Evolutionary conservation across 2,113 vertebrate species (phyloP).

Genomic region (Caranx melampygus): DNA sequence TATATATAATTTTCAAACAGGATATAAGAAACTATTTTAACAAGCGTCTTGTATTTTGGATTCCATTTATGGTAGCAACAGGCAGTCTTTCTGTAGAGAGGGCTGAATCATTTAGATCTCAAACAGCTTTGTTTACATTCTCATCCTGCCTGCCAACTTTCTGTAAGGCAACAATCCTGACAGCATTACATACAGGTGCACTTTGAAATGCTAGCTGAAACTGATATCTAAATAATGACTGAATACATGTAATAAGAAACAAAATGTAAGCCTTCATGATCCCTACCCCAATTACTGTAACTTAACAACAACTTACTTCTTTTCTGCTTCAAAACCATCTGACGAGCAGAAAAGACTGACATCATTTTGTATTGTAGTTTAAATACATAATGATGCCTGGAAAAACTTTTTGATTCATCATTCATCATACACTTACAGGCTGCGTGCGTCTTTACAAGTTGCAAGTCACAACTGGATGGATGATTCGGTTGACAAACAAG

Average conservation of each 20-base stretch:
- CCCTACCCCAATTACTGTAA: slow-evolving; percentile 42
- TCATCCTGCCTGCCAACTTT: slow-evolving; percentile 56
- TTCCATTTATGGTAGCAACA: slow-evolving; percentile 45
- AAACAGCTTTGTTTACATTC: slow-evolving; percentile 68
- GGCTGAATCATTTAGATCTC: slow-evolving; percentile 37
- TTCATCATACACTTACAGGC: background rate
- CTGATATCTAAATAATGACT: slow-evolving; percentile 50
- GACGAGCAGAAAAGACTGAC: slow-evolving; percentile 1
- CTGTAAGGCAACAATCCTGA: slow-evolving; percentile 28
- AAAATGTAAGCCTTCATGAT: slow-evolving; percentile 31
- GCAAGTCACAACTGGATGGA: slow-evolving; percentile 14
- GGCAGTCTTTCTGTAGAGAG: slow-evolving; percentile 42
- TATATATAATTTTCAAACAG: background rate
- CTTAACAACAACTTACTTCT: slow-evolving; percentile 39
- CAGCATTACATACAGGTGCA: slow-evolving; percentile 58
- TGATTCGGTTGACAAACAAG: slow-evolving; percentile 15
- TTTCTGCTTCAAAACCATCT: slow-evolving; percentile 12
- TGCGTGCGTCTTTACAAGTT: slow-evolving; percentile 1
- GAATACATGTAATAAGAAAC: slow-evolving; percentile 36
- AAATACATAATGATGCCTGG: slow-evolving; percentile 17
- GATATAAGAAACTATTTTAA: slow-evolving; percentile 19
- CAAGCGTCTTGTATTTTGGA: slow-evolving; percentile 31
- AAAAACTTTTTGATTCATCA: slow-evolving; percentile 30
- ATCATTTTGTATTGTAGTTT: background rate
- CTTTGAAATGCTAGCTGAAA: slow-evolving; percentile 52